Conservation (phyloP, 2,113 vertebrate genomes). For the Geococcyx californianus region DNA sequence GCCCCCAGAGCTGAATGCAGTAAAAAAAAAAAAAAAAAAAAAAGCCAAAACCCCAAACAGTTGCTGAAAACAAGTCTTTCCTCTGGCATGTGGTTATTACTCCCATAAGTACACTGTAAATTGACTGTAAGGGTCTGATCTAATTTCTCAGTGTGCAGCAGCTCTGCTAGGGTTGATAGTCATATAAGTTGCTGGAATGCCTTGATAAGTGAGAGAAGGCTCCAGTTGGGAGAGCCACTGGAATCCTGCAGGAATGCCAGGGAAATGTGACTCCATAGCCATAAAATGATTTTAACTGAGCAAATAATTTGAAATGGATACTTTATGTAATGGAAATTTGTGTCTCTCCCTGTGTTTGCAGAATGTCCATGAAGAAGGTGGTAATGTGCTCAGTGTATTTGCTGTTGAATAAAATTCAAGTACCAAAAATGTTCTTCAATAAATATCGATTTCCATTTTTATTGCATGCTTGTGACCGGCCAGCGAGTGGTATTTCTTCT, state of each 20-base stretch:
- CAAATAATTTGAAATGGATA: background rate
- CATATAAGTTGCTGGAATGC: rapidly evolving
- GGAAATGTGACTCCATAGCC: background rate
- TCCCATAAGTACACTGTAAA: background rate
- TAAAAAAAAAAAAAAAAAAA: background rate
- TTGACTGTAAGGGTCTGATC: background rate
- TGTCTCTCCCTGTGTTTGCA: background rate
- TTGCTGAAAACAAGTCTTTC: background rate
- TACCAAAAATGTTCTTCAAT: background rate
- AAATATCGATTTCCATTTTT: background rate
- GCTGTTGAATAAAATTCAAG: background rate
- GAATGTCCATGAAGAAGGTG: background rate
- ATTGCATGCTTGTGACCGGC: background rate
- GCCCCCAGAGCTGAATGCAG: background rate
- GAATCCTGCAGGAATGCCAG: background rate
- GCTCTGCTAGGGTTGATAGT: background rate
- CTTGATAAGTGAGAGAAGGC: background rate
- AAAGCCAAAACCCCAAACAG: background rate
- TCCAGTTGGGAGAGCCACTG: background rate
- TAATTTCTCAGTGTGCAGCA: background rate
- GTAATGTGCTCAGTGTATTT: background rate
- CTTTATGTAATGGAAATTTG: background rate
- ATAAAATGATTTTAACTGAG: background rate
- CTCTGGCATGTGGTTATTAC: background rate
- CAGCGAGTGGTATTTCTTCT: background rate